Evolutionary conservation across 2,113 vertebrate species (phyloP), one percentile per base, ranked within the genome.

Genomic region (Anhinga anhinga): DNA sequence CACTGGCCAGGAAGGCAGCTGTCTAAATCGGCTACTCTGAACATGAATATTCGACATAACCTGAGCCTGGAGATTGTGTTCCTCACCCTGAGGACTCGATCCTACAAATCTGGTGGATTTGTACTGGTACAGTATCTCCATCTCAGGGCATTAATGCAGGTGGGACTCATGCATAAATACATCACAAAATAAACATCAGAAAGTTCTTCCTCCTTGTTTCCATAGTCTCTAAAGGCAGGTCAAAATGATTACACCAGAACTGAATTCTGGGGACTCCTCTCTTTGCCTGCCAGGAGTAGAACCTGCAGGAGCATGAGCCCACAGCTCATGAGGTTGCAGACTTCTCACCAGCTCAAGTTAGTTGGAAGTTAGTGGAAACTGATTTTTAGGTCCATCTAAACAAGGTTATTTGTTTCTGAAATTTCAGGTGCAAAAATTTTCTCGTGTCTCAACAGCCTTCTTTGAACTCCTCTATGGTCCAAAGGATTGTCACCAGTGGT

Each of bases 401-500:
- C 23, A n/a, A 53, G 38, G 36, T 78, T 15, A 18, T 78, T 94
- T 47, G 15, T 78, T 83, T 58, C 32, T 71, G 52, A 90, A 13
- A 29, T 85, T 74, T 85, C 73, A 50, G 55, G 11, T 50, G 61
- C 42, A 82, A 10, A 70, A 66, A 56, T 58, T n/a, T 2, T 10
- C n/a, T 50, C 4, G 0, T 38, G 38, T 40, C 89, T 53, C 69
- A 67, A 0, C 56, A 59, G 30, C 26, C 18, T 5, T 2, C 50
- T 76, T 56, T 21, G 56, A 82, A 49, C 21, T 73, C n/a, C 40
- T 44, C n/a, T 23, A 1, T 59, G 26, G 18, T 65, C 65, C 52
- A 34, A 8, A 65, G 56, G 52, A 3, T 27, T 70, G 69, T 56
- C 25, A 42, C 20, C 59, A 17, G 55, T 25, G 38, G 13, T 67